Evolutionary conservation across 2,888 invertebrate species (phyloP).

Genomic region (Adineta ricciae): DNA sequence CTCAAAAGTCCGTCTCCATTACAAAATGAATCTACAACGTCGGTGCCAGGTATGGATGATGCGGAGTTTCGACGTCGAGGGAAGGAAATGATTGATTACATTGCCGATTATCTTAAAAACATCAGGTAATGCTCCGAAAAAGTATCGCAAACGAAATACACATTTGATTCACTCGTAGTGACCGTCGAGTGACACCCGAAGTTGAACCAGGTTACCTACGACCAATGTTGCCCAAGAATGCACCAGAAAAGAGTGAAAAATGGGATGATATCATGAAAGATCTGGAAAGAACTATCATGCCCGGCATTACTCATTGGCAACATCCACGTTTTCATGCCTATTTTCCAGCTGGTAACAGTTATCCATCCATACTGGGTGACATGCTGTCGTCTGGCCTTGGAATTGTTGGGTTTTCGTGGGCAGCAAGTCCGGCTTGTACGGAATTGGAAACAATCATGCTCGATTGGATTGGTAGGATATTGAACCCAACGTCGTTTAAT

Average conservation of each 20-base stretch:
- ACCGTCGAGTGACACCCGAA: conserved; percentile 40
- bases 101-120: conserved; percentile 46
- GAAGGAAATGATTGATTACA: conserved; percentile 47
- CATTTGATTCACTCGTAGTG: conserved; percentile 20
- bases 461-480: conserved; percentile 66
- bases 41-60: conserved; percentile 39
- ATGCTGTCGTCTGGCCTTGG: conserved; percentile 92
- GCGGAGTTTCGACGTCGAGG: conserved; percentile 45
- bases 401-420: conserved; percentile 97
- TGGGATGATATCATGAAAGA: conserved; percentile 46
- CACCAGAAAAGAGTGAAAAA: conserved; percentile 43
- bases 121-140: conserved; percentile 39
- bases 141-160: conserved; percentile 41
- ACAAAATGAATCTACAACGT: not conserved
- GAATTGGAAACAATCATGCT: conserved; percentile 87
- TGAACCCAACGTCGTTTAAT: not conserved
- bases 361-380: conserved; percentile 89
- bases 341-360: conserved; percentile 92
- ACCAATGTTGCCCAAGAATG: conserved; percentile 41
- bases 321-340: conserved; percentile 97
- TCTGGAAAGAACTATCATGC: conserved; percentile 45
- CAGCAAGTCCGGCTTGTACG: conserved; percentile 75
- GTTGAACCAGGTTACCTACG: conserved; percentile 42
- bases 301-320: conserved; percentile 67
- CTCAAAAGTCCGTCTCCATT: not conserved